Evolutionary conservation across 92 coral and sea anemone genomes (phyloP).

Genomic region (Meandrina meandrites): DNA sequence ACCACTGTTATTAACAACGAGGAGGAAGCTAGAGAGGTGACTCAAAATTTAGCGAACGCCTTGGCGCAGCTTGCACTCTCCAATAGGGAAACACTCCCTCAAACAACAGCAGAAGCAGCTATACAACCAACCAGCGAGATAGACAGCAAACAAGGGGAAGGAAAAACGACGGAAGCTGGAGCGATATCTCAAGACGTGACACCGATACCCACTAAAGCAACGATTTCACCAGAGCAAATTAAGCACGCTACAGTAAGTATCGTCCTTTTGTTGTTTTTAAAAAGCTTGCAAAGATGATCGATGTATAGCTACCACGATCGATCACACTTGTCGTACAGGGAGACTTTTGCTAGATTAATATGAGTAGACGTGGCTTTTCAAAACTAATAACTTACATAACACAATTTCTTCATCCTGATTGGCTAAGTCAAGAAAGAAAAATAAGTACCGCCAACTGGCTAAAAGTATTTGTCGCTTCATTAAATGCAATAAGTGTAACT

Average conservation of each 20-base stretch:
- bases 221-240: constrained; percentile 15
- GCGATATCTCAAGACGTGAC: neutral
- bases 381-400: too few species aligned
- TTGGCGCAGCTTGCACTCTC: constrained; percentile 21
- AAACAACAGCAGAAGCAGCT: neutral
- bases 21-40: constrained; percentile 24
- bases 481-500: too few species aligned
- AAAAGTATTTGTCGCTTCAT: too few species aligned
- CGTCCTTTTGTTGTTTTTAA: neutral
- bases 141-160: neutral
- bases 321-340: too few species aligned
- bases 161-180: neutral
- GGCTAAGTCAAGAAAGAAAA: too few species aligned
- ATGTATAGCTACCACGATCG: too few species aligned
- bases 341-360: too few species aligned
- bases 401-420: too few species aligned
- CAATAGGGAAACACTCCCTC: neutral
- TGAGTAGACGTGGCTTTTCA: too few species aligned
- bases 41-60: neutral
- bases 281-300: neutral
- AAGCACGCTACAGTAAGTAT: constrained; percentile 28
- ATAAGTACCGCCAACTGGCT: too few species aligned
- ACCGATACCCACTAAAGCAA: constrained; percentile 6
- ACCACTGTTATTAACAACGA: neutral
- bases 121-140: neutral